Conservation (phyloP, 2,113 vertebrate species). For the Pelecanus crispus region DNA sequence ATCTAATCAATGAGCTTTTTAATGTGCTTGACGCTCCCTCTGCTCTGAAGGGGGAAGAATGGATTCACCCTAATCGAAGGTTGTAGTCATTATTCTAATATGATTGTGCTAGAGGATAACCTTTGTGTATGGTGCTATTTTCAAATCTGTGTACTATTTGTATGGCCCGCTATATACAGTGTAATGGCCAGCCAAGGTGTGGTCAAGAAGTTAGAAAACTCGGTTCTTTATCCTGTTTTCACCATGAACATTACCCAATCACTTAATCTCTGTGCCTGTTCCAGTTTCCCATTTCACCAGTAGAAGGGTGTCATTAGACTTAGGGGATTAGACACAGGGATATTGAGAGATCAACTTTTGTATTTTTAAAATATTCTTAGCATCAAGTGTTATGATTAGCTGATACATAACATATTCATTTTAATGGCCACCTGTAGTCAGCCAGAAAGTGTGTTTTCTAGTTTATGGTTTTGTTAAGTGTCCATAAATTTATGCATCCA, state of each 20-base stretch:
- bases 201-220: not conserved
- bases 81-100: not conserved
- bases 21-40: not conserved
- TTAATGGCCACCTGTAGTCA: not conserved
- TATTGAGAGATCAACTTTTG: not conserved
- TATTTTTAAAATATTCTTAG: not conserved
- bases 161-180: not conserved
- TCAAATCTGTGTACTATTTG: not conserved
- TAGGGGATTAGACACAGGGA: not conserved
- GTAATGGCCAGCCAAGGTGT: not conserved
- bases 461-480: not conserved
- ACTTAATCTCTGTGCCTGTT: not conserved
- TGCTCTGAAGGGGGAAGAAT: not conserved
- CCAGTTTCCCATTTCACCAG: not conserved
- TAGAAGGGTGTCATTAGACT: not conserved
- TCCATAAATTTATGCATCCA: not conserved
- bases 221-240: not conserved
- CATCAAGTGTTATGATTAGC: not conserved
- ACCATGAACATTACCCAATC: not conserved
- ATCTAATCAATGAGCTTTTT: conserved; percentile 37
- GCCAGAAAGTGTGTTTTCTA: not conserved
- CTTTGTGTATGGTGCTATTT: not conserved
- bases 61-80: not conserved
- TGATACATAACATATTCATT: not conserved
- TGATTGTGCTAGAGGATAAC: not conserved